Conservation (phyloP, 2,888 invertebrate species). For the Oxystoma pomonae region DNA sequence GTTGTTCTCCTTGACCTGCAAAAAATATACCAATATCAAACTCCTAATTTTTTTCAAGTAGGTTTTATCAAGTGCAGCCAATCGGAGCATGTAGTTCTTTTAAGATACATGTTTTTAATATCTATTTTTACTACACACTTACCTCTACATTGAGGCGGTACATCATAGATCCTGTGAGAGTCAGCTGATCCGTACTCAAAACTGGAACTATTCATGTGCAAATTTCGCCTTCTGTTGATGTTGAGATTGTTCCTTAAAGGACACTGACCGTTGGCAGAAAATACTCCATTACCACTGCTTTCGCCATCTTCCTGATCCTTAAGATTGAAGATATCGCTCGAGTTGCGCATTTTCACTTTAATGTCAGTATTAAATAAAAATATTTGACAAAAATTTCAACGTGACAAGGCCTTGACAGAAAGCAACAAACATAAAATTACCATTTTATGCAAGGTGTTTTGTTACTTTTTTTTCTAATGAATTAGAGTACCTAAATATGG, state of each 20-base stretch:
- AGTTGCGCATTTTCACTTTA: conserved; percentile 36
- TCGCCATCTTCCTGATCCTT: conserved; percentile 35
- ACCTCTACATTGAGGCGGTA: too few relatives aligned
- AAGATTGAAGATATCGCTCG: conserved; percentile 44
- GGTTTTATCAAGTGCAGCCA: too few relatives aligned
- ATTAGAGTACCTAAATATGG: too few relatives aligned
- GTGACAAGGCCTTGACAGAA: too few relatives aligned
- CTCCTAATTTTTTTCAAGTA: neutral
- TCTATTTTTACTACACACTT: too few relatives aligned
- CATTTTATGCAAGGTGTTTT: too few relatives aligned
- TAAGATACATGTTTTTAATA: too few relatives aligned
- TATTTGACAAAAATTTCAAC: too few relatives aligned
- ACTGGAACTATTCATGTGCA: conserved; percentile 16
- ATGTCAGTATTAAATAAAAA: too few relatives aligned
- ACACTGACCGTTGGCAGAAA: conserved; percentile 41
- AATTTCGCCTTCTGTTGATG: conserved; percentile 15
- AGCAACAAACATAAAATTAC: too few relatives aligned
- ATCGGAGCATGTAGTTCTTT: too few relatives aligned
- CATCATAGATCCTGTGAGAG: neutral
- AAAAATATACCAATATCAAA: neutral
- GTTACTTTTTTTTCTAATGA: too few relatives aligned
- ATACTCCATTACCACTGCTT: conserved; percentile 40
- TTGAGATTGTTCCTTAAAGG: conserved; percentile 31
- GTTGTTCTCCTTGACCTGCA: neutral
- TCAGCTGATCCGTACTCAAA: conserved; percentile 29